Evolutionary conservation across 1,140 invertebrate genomes (phyloP).

Genomic region (Laupala kohalensis): DNA sequence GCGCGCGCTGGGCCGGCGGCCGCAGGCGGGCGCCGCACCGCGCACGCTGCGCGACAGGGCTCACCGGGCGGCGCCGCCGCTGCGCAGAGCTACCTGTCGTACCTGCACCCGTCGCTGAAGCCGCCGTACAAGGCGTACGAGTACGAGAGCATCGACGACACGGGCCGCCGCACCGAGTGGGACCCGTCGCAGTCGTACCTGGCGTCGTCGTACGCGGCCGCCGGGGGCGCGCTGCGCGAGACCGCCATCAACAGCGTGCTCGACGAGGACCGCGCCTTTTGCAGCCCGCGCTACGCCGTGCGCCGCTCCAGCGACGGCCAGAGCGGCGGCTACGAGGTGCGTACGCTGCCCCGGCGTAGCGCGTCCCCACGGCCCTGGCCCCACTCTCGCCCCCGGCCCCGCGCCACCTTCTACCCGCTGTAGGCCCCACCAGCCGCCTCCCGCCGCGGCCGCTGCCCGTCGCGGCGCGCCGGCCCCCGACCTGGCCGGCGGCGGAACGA

Average conservation of each 20-base stretch:
- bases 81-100: constrained; percentile 21
- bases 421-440: too few species aligned
- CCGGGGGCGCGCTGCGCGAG: constrained; percentile 28
- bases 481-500: too few species aligned
- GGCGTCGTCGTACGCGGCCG: constrained; percentile 25
- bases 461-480: too few species aligned
- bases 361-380: too few species aligned
- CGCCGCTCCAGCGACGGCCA: constrained; percentile 28
- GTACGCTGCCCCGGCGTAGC: too few species aligned
- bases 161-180: constrained; percentile 23
- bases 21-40: too few species aligned
- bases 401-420: too few species aligned
- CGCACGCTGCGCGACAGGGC: too few species aligned
- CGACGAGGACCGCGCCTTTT: constrained; percentile 24
- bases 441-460: too few species aligned
- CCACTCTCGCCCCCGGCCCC: too few species aligned
- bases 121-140: constrained; percentile 34
- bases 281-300: constrained; percentile 17
- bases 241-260: constrained; percentile 32
- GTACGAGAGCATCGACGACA: constrained; percentile 34
- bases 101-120: constrained; percentile 22
- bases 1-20: too few species aligned
- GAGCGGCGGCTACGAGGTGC: constrained; percentile 20
- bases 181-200: constrained; percentile 28
- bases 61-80: too few species aligned